phyloP scores from a whole-genome alignment of 1,140 invertebrate genomes.

The Drosophila asahinai region DNA sequence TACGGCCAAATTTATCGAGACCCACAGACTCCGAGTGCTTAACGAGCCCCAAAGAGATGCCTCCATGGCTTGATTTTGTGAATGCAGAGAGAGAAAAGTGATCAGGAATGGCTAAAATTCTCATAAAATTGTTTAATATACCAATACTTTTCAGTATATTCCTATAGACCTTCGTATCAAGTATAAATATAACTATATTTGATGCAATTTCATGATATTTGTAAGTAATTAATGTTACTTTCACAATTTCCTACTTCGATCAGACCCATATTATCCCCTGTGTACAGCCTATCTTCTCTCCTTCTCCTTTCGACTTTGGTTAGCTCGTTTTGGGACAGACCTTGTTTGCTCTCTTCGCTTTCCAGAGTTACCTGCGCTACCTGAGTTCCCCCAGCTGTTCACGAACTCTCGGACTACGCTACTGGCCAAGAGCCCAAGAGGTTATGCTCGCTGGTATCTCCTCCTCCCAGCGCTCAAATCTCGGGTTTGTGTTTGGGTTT shows the following conservation, averaged over 20 bases:
- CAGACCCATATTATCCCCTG: background rate
- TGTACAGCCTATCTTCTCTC: background rate
- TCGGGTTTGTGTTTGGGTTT: conserved; percentile 16
- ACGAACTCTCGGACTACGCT: conserved; percentile 16
- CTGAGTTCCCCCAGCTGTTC: conserved; percentile 43
- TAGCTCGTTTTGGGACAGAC: conserved; percentile 15
- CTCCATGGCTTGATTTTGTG: conserved; percentile 23
- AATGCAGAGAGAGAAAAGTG: conserved; percentile 12
- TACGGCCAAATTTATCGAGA: conserved; percentile 52
- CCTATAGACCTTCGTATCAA: too few species aligned
- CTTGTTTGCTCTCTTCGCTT: conserved; percentile 38
- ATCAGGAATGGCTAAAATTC: background rate
- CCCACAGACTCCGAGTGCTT: conserved; percentile 41
- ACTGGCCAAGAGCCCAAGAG: conserved; percentile 25
- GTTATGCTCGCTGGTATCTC: conserved; percentile 14
- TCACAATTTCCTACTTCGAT: background rate
- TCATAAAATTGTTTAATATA: background rate
- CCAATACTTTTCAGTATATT: too few species aligned
- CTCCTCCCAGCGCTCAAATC: conserved; percentile 6
- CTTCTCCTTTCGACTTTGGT: background rate
- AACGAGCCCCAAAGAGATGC: conserved; percentile 60
- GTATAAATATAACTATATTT: too few species aligned
- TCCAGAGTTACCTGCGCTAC: conserved; percentile 35
- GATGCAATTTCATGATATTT: background rate
- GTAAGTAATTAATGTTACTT: background rate